These are phyloP conservation scores for Hololepta plana DNA, from an alignment of 2,888 invertebrate genomes.

Conservation along the genomic window DNA sequence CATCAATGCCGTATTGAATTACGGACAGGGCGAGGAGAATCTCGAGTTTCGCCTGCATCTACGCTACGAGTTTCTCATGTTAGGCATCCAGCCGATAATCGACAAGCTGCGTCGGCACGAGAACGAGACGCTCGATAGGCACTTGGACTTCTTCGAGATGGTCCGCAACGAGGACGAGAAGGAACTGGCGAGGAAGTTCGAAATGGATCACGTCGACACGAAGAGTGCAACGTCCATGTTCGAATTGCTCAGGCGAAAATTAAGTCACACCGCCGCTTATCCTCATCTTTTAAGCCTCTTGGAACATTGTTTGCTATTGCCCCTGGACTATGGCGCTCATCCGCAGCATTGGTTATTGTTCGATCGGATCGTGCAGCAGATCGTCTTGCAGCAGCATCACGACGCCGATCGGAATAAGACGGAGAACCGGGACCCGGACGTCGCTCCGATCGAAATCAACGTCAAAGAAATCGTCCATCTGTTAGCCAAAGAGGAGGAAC, in stretches of 20 bases:
- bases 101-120: constrained; percentile 84
- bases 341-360: constrained; percentile 88
- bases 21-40: constrained; percentile 90
- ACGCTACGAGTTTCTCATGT: constrained; percentile 89
- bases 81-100: constrained; percentile 91
- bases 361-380: constrained; percentile 87
- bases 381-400: constrained; percentile 59
- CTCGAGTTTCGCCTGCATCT: constrained; percentile 89
- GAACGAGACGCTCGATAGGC: constrained; percentile 85
- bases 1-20: constrained; percentile 89
- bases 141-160: constrained; percentile 98
- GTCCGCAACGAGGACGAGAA: constrained; percentile 92
- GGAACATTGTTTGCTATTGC: constrained; percentile 72
- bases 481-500: constrained; percentile 82
- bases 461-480: constrained; percentile 81
- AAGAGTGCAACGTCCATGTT: constrained; percentile 90
- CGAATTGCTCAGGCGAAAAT: constrained; percentile 68
- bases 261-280: constrained; percentile 84
- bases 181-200: constrained; percentile 78
- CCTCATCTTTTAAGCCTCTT: constrained; percentile 81
- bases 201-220: constrained; percentile 81
- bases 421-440: constrained; percentile 53
- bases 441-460: constrained; percentile 72
- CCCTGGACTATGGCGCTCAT: constrained; percentile 69
- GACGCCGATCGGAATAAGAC: constrained; percentile 18